Percentiles rank a stretch among this genome's conserved stretches.
Conservation (phyloP, 2,797 vertebrate genomes). For the Microcaecilia unicolor region DNA sequence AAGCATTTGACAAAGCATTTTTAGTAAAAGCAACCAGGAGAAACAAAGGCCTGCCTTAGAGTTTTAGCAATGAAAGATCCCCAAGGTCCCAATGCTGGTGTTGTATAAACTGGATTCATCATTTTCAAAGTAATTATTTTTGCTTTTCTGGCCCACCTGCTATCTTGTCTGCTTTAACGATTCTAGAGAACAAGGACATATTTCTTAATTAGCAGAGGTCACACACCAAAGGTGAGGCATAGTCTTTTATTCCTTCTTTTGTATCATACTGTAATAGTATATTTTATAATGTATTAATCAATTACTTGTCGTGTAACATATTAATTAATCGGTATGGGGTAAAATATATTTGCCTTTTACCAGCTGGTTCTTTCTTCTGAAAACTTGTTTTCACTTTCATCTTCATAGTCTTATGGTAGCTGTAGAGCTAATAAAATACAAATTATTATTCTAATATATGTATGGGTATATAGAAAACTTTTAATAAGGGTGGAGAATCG, state of each 20-base stretch:
- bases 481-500: no score
- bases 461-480: no score
- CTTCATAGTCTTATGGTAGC: conserved; percentile 14
- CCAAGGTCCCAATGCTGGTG: conserved; percentile 24
- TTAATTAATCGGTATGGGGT: conserved; percentile 21
- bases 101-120: conserved; percentile 30
- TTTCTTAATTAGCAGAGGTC: conserved; percentile 33
- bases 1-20: conserved; percentile 43
- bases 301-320: neutral
- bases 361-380: conserved; percentile 32
- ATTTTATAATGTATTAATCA: neutral
- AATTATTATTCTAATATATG: no score
- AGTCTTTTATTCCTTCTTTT: conserved; percentile 10
- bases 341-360: conserved; percentile 16
- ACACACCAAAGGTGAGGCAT: no score
- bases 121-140: conserved; percentile 48
- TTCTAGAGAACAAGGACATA: conserved; percentile 21
- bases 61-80: conserved; percentile 36
- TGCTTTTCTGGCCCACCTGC: conserved; percentile 35
- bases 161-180: conserved; percentile 32
- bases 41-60: conserved; percentile 10
- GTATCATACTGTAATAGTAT: no score
- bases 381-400: conserved; percentile 30
- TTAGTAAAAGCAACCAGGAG: conserved; percentile 19
- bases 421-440: conserved; percentile 22